phyloP scores from a whole-genome alignment of 2,797 vertebrate species.

The Oceanodroma leucorhoa region DNA sequence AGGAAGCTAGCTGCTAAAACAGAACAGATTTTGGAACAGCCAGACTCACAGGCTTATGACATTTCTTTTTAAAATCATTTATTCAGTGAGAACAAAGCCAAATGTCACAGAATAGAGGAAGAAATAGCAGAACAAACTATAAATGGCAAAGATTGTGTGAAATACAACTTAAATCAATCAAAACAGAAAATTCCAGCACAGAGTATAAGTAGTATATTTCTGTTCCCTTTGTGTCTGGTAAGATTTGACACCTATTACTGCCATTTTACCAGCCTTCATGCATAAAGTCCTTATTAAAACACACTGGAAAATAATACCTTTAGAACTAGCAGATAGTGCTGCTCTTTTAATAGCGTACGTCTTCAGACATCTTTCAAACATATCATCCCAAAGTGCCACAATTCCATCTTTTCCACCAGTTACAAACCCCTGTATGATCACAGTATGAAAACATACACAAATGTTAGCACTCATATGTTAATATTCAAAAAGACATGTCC shows the following conservation, averaged over 20 bases:
- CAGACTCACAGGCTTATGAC: not conserved
- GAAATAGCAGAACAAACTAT: not conserved
- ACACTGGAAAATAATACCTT: constrained; percentile 78
- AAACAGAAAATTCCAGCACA: not conserved
- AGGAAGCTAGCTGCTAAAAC: not conserved
- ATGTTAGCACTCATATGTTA: not conserved
- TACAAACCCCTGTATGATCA: constrained; percentile 86
- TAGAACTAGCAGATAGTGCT: constrained; percentile 87
- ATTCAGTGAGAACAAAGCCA: not conserved
- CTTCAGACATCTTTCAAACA: constrained; percentile 96
- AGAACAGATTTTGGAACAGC: not conserved
- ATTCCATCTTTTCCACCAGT: constrained; percentile 95
- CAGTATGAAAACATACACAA: not conserved
- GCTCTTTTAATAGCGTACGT: constrained; percentile 96
- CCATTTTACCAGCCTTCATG: not conserved
- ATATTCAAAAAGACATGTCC: not conserved
- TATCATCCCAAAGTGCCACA: constrained; percentile 96
- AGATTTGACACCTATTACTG: not conserved
- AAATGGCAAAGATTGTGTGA: not conserved
- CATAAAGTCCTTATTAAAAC: not conserved
- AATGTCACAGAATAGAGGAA: not conserved
- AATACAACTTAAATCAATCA: not conserved
- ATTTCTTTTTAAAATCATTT: not conserved
- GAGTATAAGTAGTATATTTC: not conserved
- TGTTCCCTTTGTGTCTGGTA: not conserved